Base-by-base conservation (phyloP, 2,113 vertebrate genomes). In the Grallaria varia region DNA sequence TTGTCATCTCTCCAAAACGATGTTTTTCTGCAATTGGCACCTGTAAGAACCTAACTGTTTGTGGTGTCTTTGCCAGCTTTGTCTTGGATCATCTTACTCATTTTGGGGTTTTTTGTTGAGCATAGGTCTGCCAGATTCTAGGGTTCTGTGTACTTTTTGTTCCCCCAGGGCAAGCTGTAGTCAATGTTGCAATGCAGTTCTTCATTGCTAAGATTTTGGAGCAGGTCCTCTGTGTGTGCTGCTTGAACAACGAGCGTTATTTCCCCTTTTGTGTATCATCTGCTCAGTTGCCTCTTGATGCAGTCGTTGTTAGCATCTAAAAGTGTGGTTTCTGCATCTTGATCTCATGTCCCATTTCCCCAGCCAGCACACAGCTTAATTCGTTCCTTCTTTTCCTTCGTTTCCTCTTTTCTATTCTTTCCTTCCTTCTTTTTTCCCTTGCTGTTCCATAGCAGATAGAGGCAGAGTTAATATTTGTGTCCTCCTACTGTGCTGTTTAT, bases 221-320 rank as follows among this genome's bases (percentile, higher is more conserved):
- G 27, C 17, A 53, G 4, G 14, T 58, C 31, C 20, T 53, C 1
- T 27, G 15, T 50, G 25, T 45, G n/a, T 4, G 0, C 33, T 79
- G 6, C 44, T 66, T 83, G 25, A 83, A 76, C 24, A 12, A 16
- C 27, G 20, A 67, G 2, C 6, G 6, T 40, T 72, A 33, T 76
- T 91, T 66, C 24, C 8, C 2, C 14, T 73, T 40, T 64, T 79
- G 16, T 49, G 5, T 58, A 23, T 28, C 4, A 23, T 22, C 17
- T 74, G 33, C 30, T 2, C 42, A 35, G 16, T 17, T 60, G 30
- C 2, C 25, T 10, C 37, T 77, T 58, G 35, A 25, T 62, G 9
- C 20, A 42, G 7, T 71, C 14, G 14, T 28, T 20, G 5, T 63
- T 90, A 64, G 6, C 12, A 21, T 89, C n/a, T 86, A 53, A 53